Conservation (phyloP, 2,888 invertebrate species). For the Ypsolopha scabrella region DNA sequence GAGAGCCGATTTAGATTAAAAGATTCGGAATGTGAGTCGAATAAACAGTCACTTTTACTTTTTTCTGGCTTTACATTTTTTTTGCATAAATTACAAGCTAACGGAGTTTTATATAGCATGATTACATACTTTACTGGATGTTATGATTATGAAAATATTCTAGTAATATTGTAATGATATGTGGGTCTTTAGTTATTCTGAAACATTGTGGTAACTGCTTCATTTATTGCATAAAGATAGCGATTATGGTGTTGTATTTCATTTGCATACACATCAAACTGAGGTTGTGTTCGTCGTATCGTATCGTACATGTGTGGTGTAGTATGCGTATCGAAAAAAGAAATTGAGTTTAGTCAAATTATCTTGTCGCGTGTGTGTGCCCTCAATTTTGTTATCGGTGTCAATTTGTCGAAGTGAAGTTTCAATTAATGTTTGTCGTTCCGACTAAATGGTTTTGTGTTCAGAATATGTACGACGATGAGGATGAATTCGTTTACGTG, state of each 20-base stretch:
- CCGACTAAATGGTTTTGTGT: slow-evolving; percentile 6
- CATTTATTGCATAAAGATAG: neutral
- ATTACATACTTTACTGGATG: too few relatives aligned
- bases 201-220: neutral
- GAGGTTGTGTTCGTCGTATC: neutral
- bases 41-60: too few relatives aligned
- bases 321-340: slow-evolving; percentile 16
- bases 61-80: too few relatives aligned
- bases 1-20: too few relatives aligned
- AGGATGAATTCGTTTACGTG: too few relatives aligned
- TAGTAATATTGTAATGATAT: too few relatives aligned
- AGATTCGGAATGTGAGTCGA: too few relatives aligned
- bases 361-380: slow-evolving; percentile 23
- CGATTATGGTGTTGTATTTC: neutral
- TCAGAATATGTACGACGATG: too few relatives aligned
- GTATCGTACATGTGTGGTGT: neutral
- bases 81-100: too few relatives aligned
- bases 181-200: too few relatives aligned
- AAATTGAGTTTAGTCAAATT: slow-evolving; percentile 25
- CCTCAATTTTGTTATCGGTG: slow-evolving; percentile 28
- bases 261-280: neutral
- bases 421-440: slow-evolving; percentile 17
- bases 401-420: slow-evolving; percentile 30
- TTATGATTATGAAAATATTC: too few relatives aligned
- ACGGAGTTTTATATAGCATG: too few relatives aligned